Conservation (phyloP, 2,113 vertebrate genomes). For the Microcebus ravelobensis region DNA sequence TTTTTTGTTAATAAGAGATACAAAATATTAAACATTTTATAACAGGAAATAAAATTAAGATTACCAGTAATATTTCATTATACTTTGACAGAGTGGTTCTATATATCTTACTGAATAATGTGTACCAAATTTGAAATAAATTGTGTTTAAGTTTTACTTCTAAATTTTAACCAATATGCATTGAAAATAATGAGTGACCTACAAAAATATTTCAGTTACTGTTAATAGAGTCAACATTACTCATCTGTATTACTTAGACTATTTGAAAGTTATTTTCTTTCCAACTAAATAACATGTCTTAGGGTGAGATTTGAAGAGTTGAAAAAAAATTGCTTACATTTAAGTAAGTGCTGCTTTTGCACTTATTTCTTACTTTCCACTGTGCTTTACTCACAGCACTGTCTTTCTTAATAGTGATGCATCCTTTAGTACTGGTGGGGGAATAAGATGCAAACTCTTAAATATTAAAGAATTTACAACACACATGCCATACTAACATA, state of each 20-base stretch:
- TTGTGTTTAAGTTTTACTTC: not conserved
- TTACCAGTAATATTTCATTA: not conserved
- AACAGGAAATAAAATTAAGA: not conserved
- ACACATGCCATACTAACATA: not conserved
- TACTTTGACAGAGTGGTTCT: not conserved
- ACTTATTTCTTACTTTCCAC: not conserved
- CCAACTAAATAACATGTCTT: not conserved
- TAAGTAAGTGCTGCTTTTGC: not conserved
- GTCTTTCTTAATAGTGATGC: not conserved
- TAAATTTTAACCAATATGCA: slow-evolving; percentile 4
- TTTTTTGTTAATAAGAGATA: not conserved
- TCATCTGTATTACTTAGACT: not conserved
- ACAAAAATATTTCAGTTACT: not conserved
- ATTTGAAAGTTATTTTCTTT: slow-evolving; percentile 12
- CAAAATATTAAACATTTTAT: not conserved
- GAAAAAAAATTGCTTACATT: not conserved
- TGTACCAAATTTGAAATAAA: not conserved
- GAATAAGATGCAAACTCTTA: not conserved
- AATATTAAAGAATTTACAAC: not conserved
- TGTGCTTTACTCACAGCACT: not conserved
- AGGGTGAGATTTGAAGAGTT: not conserved
- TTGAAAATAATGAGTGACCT: not conserved
- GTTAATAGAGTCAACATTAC: not conserved
- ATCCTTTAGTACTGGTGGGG: not conserved
- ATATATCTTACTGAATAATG: not conserved